Conservation (phyloP, 2,113 vertebrate genomes). For the Oxygymnocypris stewartii region DNA sequence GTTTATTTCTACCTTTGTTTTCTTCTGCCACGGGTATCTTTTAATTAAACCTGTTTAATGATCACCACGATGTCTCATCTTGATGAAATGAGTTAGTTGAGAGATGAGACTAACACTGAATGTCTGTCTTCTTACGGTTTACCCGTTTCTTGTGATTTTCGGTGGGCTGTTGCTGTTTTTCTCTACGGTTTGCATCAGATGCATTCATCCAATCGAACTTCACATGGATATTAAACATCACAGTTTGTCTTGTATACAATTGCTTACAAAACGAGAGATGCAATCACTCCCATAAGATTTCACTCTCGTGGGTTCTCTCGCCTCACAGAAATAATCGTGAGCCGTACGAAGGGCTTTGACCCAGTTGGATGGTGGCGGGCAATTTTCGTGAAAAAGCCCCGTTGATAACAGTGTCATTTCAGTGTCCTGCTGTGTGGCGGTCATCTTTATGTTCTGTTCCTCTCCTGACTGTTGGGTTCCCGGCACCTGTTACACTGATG, state of each 20-base stretch:
- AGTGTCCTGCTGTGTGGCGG: neutral
- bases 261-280: neutral
- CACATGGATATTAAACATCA: neutral
- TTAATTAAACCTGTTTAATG: neutral
- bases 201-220: neutral
- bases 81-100: neutral
- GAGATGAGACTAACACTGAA: neutral
- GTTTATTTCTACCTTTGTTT: neutral
- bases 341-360: constrained; percentile 1
- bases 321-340: neutral
- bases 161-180: neutral
- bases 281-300: neutral
- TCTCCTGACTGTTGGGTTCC: neutral
- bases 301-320: neutral
- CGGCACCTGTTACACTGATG: neutral
- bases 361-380: constrained; percentile 20
- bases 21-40: neutral
- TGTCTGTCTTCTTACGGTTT: neutral
- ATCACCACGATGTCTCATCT: neutral
- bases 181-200: neutral
- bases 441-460: neutral
- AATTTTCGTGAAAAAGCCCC: constrained; percentile 7
- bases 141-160: neutral
- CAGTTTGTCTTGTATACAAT: neutral
- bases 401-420: constrained; percentile 15